Conservation (phyloP, 2,797 vertebrate genomes). For the Prionace glauca region DNA sequence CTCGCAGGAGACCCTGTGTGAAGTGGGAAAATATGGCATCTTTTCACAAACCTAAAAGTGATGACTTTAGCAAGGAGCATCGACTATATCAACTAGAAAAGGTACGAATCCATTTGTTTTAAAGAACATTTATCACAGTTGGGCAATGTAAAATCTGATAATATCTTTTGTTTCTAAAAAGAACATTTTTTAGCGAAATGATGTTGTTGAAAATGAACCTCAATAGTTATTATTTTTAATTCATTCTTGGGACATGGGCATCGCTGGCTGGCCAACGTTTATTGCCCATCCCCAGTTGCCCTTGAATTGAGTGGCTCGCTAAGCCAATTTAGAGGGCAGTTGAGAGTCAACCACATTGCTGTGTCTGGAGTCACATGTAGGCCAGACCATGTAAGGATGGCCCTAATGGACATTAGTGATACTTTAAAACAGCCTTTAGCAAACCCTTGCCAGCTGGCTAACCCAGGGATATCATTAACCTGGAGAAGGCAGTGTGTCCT, state of each 20-base stretch:
- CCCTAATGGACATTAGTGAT: no score
- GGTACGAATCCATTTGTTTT: constrained; percentile 53
- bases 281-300: no score
- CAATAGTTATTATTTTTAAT: no score
- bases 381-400: no score
- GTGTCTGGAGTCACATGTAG: no score
- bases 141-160: background rate
- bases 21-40: constrained; percentile 89
- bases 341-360: no score
- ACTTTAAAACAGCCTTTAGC: background rate
- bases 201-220: background rate
- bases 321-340: no score
- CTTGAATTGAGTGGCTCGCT: no score
- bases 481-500: background rate
- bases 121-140: background rate
- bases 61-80: constrained; percentile 42
- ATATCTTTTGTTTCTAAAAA: background rate
- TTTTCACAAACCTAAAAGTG: constrained; percentile 65
- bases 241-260: no score
- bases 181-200: background rate
- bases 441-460: background rate
- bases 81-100: constrained; percentile 64
- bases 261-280: no score
- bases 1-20: constrained; percentile 75
- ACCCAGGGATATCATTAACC: background rate